Base-by-base conservation (phyloP, 2,888 invertebrate genomes). In the Sinhomidia bicolor region DNA sequence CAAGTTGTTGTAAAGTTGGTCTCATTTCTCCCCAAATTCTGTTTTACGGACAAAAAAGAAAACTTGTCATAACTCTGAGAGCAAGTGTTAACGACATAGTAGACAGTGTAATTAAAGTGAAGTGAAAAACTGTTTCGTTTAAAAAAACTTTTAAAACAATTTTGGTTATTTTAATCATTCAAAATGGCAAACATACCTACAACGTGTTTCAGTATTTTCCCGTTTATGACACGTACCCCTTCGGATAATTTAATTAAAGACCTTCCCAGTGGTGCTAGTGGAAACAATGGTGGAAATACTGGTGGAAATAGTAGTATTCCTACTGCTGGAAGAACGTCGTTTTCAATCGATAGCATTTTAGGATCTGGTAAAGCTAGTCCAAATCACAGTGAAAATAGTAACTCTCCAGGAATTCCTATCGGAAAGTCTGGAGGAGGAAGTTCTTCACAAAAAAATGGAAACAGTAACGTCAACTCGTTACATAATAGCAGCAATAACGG, bases 281-380 rank as follows among this genome's bases (percentile, higher is more conserved):
- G 68, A 26, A 68, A 57, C 32, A 71, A 32, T 36, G 36, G 36
- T 68, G 23, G 32, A n/a, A n/a, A n/a, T n/a, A n/a, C n/a, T 78
- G 60, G 84, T 41, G 57, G 71, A 79, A 62, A 79, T 12, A 68
- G 32, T n/a, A 65, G 76, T 85, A 60, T 57, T 5, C 26, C 81
- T 7, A 17, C 32, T 17, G 47, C 65, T 65, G 82, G 83, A 57
- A 76, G 91, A 57, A 91, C 87, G n/a, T 92, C 92, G 0, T 92
- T 92, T 44, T 91, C 90, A 54, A 92, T 92, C 74, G 92, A 92
- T 47, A 91, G 91, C 68, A 92, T 92, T 86, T 57, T 92, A 0
- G 90, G 90, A 12, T 83, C 88, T 0, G 79, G 81, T 9, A 89
- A 88, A 51, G 76, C 62, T 23, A 86, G 76, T 85, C 76, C 80